Percentiles rank a stretch among this genome's conserved stretches.
phyloP scores from a whole-genome alignment of 2,797 vertebrate genomes.

The Poliocrania exsul region DNA sequence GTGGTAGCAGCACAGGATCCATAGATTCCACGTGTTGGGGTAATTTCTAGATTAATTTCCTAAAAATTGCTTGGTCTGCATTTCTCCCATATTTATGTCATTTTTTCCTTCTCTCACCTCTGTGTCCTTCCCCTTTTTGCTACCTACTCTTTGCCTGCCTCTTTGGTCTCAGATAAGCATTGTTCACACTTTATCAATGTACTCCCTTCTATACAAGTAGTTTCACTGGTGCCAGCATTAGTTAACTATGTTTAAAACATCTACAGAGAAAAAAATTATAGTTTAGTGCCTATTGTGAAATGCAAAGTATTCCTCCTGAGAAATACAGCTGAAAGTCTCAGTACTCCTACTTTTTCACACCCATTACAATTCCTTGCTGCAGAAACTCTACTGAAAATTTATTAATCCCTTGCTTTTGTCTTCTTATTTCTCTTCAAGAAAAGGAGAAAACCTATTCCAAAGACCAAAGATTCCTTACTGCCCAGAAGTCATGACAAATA shows the following conservation, averaged over 20 bases:
- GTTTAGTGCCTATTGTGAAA: neutral
- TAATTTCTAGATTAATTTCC: neutral
- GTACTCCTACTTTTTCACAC: neutral
- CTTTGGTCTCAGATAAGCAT: neutral
- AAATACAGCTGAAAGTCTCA: neutral
- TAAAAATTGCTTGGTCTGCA: neutral
- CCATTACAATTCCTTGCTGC: neutral
- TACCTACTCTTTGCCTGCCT: neutral
- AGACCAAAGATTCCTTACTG: conserved; percentile 26
- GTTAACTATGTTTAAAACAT: neutral
- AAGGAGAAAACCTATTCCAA: conserved; percentile 36
- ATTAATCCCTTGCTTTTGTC: conserved; percentile 4
- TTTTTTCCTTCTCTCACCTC: neutral
- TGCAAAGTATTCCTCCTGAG: neutral
- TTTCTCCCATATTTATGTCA: neutral
- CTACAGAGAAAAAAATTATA: neutral
- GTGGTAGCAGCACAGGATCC: neutral
- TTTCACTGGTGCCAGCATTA: neutral
- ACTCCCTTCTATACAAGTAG: neutral
- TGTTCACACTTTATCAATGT: neutral
- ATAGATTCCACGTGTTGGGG: neutral
- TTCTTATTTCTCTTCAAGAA: conserved; percentile 14
- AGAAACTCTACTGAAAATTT: conserved; percentile 9
- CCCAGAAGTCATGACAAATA: conserved; percentile 38
- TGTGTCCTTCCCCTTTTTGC: neutral